Percentiles rank a stretch among this genome's conserved stretches.
phyloP scores from a whole-genome alignment of 2,888 invertebrate species.

The Calameuta filiformis region DNA sequence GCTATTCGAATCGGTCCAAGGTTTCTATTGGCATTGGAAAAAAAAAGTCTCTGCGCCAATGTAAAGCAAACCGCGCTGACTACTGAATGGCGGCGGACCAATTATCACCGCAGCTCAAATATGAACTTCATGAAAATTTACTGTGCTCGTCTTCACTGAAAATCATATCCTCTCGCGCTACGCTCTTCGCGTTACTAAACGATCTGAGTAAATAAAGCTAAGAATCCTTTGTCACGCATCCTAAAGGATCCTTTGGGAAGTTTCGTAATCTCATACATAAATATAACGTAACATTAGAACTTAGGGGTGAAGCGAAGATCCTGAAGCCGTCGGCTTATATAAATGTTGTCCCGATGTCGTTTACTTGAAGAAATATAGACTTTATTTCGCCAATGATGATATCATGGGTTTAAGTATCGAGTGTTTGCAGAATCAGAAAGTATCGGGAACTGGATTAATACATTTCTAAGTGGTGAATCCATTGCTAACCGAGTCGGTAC shows the following conservation, averaged over 20 bases:
- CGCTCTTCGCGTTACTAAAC: not conserved
- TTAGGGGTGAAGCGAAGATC: not conserved
- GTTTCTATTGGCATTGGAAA: slow-evolving; percentile 4
- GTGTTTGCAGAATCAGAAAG: not conserved
- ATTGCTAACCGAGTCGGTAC: not conserved
- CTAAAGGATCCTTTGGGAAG: not conserved
- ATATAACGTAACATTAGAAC: not conserved
- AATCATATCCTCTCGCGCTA: not conserved
- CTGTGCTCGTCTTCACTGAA: not conserved
- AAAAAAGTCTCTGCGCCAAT: not conserved
- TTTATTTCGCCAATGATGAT: not conserved
- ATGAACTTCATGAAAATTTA: not conserved
- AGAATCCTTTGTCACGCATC: not conserved
- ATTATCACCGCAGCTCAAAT: not conserved
- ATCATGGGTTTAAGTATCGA: not conserved
- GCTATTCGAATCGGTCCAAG: not conserved
- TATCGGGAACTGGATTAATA: not conserved
- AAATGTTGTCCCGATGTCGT: not conserved
- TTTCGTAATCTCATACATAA: not conserved
- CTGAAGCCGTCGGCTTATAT: not conserved
- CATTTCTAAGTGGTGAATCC: not conserved
- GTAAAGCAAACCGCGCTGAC: not conserved
- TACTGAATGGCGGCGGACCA: slow-evolving; percentile 1
- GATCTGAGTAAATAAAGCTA: not conserved
- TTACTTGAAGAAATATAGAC: not conserved